Conservation (phyloP, 2,113 vertebrate genomes). For the Nettapus auritus region DNA sequence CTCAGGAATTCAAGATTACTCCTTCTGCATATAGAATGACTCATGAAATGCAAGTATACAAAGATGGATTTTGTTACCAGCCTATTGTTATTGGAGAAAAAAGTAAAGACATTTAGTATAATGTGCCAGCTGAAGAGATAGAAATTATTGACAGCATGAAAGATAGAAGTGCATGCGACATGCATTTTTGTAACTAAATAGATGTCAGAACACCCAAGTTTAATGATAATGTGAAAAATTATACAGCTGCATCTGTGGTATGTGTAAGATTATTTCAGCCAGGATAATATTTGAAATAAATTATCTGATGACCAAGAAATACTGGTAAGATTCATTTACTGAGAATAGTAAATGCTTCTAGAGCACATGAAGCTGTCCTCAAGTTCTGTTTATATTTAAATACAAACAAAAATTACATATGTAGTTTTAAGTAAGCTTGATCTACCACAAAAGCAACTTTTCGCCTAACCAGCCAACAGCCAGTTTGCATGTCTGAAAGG, state of each 20-base stretch:
- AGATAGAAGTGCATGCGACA: background rate
- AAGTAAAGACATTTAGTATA: background rate
- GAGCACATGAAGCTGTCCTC: background rate
- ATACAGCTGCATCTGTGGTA: background rate
- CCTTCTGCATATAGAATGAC: background rate
- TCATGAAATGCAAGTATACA: background rate
- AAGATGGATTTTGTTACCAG: background rate
- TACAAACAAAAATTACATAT: background rate
- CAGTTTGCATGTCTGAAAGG: background rate
- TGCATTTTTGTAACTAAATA: background rate
- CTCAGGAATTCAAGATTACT: background rate
- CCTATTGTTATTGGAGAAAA: background rate
- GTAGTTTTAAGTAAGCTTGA: background rate
- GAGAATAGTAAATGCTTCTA: background rate
- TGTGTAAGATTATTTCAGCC: conserved; percentile 14
- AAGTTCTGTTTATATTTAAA: background rate
- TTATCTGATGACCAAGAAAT: background rate
- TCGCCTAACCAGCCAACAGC: background rate
- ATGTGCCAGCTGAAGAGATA: background rate
- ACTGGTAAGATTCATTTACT: background rate
- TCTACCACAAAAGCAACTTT: background rate
- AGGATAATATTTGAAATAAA: conserved; percentile 44
- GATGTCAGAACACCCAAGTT: background rate
- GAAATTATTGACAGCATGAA: background rate
- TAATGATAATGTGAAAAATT: background rate